phyloP scores from a whole-genome alignment of 92 coral and sea anemone genomes.

The Zoanthus gigantus region DNA sequence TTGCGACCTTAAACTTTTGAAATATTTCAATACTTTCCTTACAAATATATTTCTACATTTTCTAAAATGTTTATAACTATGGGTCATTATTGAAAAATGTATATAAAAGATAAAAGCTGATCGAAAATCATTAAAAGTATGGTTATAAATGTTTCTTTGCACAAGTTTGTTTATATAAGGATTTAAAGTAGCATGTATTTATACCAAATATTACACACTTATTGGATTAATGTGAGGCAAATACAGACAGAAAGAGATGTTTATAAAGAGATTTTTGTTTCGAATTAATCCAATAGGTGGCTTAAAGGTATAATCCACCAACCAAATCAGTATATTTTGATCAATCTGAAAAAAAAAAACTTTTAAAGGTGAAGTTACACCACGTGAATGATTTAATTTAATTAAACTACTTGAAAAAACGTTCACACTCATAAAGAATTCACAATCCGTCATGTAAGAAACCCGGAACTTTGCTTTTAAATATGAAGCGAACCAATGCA shows the following conservation, averaged over 20 bases:
- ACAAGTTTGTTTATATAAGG: not conserved
- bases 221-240: not conserved
- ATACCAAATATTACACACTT: not conserved
- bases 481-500: not conserved
- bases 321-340: not conserved
- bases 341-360: not conserved
- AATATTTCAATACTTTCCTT: no score
- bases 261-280: not conserved
- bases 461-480: not conserved
- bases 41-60: no score
- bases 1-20: no score
- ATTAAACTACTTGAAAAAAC: not conserved
- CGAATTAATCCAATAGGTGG: not conserved
- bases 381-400: not conserved
- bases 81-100: not conserved
- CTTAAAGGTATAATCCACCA: not conserved
- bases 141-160: not conserved
- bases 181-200: not conserved
- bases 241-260: not conserved
- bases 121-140: not conserved
- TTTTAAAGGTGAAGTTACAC: not conserved
- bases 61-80: not conserved
- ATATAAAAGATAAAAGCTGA: conserved; percentile 1
- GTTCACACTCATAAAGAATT: not conserved
- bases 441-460: not conserved